Conservation (phyloP, 2,113 vertebrate genomes). For the Martes martes region DNA sequence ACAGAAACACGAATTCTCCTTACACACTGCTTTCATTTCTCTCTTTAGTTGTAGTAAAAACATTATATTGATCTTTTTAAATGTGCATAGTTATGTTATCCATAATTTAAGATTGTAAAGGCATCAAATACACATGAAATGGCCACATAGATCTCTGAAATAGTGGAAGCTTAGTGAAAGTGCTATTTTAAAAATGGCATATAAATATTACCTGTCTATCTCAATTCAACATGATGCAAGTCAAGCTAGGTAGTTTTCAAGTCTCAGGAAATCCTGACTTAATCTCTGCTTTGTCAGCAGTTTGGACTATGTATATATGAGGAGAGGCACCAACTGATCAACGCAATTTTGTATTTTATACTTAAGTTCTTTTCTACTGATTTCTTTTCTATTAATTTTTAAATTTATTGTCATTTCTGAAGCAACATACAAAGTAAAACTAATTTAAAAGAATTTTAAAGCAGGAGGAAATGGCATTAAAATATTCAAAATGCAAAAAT, state of each 20-base stretch:
- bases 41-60: neutral
- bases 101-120: conserved; percentile 18
- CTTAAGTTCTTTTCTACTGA: neutral
- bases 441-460: neutral
- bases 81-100: neutral
- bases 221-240: neutral
- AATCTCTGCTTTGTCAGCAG: neutral
- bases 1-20: neutral
- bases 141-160: neutral
- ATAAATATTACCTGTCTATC: conserved; percentile 26
- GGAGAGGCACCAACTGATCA: neutral
- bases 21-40: neutral
- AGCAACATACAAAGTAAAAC: conserved; percentile 1
- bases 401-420: conserved; percentile 21
- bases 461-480: neutral
- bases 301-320: neutral
- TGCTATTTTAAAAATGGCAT: neutral
- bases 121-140: neutral
- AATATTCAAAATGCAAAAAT: neutral
- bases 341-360: neutral
- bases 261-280: neutral
- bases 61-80: neutral
- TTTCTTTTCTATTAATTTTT: neutral
- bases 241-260: neutral
- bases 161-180: neutral